Evolutionary conservation across 2,797 vertebrate species (phyloP).

Genomic region (Tragelaphus oryx): DNA sequence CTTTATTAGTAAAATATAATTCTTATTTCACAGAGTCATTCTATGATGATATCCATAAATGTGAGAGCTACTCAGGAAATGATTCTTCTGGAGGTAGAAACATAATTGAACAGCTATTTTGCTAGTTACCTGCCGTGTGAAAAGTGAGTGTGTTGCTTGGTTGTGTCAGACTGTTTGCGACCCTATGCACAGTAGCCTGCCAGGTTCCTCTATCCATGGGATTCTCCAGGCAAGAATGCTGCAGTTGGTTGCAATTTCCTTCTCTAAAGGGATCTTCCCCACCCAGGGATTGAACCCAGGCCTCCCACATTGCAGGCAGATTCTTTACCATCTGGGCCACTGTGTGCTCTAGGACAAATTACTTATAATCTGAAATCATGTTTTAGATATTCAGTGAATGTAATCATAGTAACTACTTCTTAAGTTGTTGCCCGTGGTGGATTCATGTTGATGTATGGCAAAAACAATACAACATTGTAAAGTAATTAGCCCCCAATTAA

Average conservation of each 20-base stretch:
- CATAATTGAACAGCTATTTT: neutral
- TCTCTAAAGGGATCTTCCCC: neutral
- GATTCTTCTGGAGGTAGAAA: neutral
- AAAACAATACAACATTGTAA: too few relatives aligned
- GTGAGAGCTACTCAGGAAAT: neutral
- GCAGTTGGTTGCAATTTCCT: neutral
- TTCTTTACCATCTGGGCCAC: neutral
- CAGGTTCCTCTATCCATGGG: neutral
- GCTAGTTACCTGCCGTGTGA: neutral
- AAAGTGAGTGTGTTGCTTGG: neutral
- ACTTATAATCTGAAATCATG: neutral
- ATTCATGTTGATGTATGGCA: too few relatives aligned
- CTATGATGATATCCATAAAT: neutral
- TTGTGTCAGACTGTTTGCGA: neutral
- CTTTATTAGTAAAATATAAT: neutral
- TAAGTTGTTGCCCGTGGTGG: neutral
- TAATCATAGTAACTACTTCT: neutral
- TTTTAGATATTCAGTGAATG: neutral
- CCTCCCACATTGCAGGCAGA: neutral
- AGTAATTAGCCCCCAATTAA: too few relatives aligned
- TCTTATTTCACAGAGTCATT: neutral
- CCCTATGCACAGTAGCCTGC: neutral
- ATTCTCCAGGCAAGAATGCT: neutral
- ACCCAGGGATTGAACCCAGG: neutral
- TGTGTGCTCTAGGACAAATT: neutral